Evolutionary conservation across 2,113 vertebrate species (phyloP).

Genomic region (Ceyx melanurus): DNA sequence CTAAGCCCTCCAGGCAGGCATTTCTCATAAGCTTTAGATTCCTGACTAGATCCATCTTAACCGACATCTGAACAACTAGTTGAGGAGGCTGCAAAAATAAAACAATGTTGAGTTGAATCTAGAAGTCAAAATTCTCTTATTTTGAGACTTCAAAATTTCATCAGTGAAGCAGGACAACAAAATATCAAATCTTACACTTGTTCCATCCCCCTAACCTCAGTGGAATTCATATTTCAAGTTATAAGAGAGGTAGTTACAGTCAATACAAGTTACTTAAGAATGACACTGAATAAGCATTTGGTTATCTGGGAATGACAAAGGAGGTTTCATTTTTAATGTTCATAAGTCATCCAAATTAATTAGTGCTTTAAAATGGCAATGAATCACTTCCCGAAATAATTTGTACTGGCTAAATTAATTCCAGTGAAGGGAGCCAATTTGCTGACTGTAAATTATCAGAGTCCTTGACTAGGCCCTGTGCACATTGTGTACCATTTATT

Average conservation of each 20-base stretch:
- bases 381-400: constrained; percentile 66
- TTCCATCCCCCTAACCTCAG: not conserved
- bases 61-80: not conserved
- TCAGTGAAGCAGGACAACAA: not conserved
- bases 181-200: not conserved
- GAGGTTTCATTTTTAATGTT: constrained; percentile 50
- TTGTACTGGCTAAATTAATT: constrained; percentile 61
- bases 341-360: constrained; percentile 60
- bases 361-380: constrained; percentile 37
- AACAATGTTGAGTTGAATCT: not conserved
- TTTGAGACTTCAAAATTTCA: not conserved
- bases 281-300: constrained; percentile 8
- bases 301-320: constrained; percentile 57
- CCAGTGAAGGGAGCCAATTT: constrained; percentile 57
- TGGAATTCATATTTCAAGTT: not conserved
- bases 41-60: not conserved
- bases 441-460: constrained; percentile 40
- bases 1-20: not conserved
- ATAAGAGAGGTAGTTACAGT: not conserved
- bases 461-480: constrained; percentile 17
- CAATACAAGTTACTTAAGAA: constrained; percentile 10
- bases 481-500: not conserved
- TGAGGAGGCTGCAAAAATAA: not conserved
- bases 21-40: not conserved
- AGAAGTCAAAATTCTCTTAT: not conserved